Percentiles rank a stretch among this genome's conserved stretches.
phyloP scores from a whole-genome alignment of 2,797 vertebrate genomes.

The Siniperca obscura region DNA sequence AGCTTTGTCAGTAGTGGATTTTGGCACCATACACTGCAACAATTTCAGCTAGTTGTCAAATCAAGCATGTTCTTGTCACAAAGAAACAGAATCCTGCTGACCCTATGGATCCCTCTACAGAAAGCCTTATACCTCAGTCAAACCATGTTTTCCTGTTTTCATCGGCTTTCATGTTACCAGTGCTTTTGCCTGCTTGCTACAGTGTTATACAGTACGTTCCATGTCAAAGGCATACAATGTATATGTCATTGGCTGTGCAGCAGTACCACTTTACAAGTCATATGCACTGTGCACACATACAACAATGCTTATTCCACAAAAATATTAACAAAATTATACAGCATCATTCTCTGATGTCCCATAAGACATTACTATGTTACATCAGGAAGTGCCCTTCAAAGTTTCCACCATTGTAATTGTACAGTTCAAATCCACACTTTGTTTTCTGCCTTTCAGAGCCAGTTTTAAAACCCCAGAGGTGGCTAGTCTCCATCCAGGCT shows the following conservation, averaged over 20 bases:
- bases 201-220: background rate
- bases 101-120: background rate
- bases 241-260: conserved; percentile 15
- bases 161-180: conserved; percentile 4
- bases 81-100: conserved; percentile 10
- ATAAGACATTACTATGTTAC: conserved; percentile 57
- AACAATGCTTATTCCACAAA: conserved; percentile 62
- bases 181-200: background rate
- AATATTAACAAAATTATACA: conserved; percentile 65
- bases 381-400: conserved; percentile 67
- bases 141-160: conserved; percentile 12
- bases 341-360: conserved; percentile 45
- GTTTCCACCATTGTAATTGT: conserved; percentile 73
- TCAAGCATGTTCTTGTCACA: conserved; percentile 19
- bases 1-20: conserved; percentile 19
- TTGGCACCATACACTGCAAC: conserved; percentile 1
- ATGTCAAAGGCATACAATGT: conserved; percentile 29
- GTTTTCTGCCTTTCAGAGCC: conserved; percentile 70
- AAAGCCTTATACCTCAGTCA: conserved; percentile 7
- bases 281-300: conserved; percentile 40
- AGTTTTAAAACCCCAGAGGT: conserved; percentile 69
- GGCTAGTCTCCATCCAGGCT: conserved; percentile 71
- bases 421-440: conserved; percentile 64
- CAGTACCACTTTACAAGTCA: conserved; percentile 28
- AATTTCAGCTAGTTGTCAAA: conserved; percentile 18